These are phyloP conservation scores for Lichenostomus cassidix DNA, from an alignment of 2,113 vertebrate genomes.

Conservation along the genomic window DNA sequence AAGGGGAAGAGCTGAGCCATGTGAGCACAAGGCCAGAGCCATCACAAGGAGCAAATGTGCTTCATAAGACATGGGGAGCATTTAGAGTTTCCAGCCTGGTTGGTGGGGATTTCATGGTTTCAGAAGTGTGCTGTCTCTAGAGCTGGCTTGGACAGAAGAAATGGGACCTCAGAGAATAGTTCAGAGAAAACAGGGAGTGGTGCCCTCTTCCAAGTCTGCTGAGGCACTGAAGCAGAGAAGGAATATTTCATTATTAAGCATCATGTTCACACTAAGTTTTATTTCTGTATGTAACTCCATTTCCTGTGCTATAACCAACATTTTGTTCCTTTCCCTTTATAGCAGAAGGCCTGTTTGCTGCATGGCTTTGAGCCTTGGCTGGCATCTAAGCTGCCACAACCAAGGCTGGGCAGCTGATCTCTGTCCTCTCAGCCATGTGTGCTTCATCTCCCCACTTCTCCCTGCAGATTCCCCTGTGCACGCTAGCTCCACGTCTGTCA, in stretches of 20 bases:
- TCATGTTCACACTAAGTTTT: background rate
- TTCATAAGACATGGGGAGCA: fast-evolving
- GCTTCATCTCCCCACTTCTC: background rate
- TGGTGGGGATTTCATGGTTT: background rate
- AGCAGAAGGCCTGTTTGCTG: background rate
- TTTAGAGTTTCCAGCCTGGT: background rate
- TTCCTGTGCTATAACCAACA: background rate
- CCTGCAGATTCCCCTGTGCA: conserved; percentile 68
- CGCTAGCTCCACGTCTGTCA: conserved; percentile 50
- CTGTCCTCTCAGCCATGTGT: background rate
- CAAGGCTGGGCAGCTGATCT: fast-evolving
- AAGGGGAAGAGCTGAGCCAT: background rate
- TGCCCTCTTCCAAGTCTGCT: background rate
- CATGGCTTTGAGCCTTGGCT: background rate
- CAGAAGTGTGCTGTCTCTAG: background rate
- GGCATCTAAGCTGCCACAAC: background rate
- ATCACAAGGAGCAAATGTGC: background rate
- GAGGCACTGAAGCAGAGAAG: background rate
- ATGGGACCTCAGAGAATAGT: background rate
- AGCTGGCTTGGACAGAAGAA: background rate
- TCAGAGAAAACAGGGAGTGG: background rate
- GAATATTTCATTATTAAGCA: background rate
- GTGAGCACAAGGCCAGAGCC: background rate
- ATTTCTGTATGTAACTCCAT: background rate
- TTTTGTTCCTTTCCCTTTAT: background rate